Evolutionary conservation across 2,888 invertebrate genomes (phyloP), one percentile per base, ranked within the genome.

Genomic region (Tinea trinotella): DNA sequence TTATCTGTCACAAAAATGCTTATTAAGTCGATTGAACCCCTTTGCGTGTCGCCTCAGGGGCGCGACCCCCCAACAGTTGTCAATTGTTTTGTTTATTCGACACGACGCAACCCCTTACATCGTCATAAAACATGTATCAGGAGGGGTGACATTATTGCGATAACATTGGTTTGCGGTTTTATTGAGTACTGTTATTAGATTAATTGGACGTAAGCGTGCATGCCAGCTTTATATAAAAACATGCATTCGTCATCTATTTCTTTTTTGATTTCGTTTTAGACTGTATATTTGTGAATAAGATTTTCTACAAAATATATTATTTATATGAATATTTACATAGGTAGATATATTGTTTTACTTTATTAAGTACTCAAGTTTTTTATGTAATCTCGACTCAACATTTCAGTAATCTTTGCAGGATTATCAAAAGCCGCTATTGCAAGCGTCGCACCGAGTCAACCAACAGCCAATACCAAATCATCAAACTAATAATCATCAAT

Each of bases 401-500:
- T n/a, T n/a, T n/a, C n/a, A n/a, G n/a, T n/a, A n/a, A n/a, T n/a
- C 61, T 1, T n/a, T n/a, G n/a, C 59, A 63, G 18, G 62, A 60
- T 12, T 67, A 62, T 49, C 67, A 63, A 53, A 62, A 64, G 54
- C 61, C 59, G 10, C 34, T 18, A 3, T 9, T 15, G 15, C 57
- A 54, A 36, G 48, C 34, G 22, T 48, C 48, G 12, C 54, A 20
- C 6, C 48, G 22, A 9, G 15, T 22, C 7, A 35, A 49, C 46
- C 67, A 70, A 50, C 56, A 54, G 52, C 58, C 56, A n/a, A 55
- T 54, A 22, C 58, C 56, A 44, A 56, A 56, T 36, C 59, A 59
- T 56, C 62, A 65, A 18, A 64, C 63, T 40, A 66, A 65, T 54
- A 60, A 62, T 10, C 68, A 63, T 52, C 69, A 61, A 57, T 61